Conservation (phyloP, 2,888 invertebrate genomes). For the Buathra laborator region DNA sequence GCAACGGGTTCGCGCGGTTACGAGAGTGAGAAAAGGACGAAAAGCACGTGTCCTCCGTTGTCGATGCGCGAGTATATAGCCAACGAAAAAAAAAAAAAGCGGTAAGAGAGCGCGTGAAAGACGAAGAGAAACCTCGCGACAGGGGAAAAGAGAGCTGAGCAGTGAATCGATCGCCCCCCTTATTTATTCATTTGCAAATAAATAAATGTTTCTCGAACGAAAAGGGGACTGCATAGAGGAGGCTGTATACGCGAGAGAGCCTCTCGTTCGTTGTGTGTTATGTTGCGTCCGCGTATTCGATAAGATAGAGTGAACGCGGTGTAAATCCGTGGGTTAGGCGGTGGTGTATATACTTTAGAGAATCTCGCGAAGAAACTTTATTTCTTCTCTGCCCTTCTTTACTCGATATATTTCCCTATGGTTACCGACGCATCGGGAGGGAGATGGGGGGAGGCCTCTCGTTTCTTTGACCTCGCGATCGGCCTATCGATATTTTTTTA, state of each 20-base stretch:
- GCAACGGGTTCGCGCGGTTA: neutral
- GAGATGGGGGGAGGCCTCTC: neutral
- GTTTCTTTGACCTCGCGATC: conserved; percentile 46
- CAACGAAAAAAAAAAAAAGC: neutral
- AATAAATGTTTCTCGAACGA: conserved; percentile 78
- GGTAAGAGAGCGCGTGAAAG: conserved; percentile 13
- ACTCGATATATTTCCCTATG: conserved; percentile 50
- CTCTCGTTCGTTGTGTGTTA: conserved; percentile 65
- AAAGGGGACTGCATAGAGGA: conserved; percentile 39
- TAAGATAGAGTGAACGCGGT: conserved; percentile 79
- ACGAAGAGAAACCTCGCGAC: conserved; percentile 42
- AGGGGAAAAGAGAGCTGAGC: conserved; percentile 56
- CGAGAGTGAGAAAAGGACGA: neutral
- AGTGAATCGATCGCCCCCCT: conserved; percentile 81
- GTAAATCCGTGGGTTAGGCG: conserved; percentile 67
- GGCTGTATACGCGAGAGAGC: conserved; percentile 29
- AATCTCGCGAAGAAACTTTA: conserved; percentile 56
- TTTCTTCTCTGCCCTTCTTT: conserved; percentile 60
- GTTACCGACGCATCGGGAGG: neutral
- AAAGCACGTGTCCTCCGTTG: conserved; percentile 17
- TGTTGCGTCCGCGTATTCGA: conserved; percentile 77
- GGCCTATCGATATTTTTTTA: conserved; percentile 5
- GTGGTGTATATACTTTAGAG: neutral
- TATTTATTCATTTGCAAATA: conserved; percentile 85
- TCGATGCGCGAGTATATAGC: neutral